phyloP scores from a whole-genome alignment of 2,113 vertebrate species.

The Chaenogobius annularis region DNA sequence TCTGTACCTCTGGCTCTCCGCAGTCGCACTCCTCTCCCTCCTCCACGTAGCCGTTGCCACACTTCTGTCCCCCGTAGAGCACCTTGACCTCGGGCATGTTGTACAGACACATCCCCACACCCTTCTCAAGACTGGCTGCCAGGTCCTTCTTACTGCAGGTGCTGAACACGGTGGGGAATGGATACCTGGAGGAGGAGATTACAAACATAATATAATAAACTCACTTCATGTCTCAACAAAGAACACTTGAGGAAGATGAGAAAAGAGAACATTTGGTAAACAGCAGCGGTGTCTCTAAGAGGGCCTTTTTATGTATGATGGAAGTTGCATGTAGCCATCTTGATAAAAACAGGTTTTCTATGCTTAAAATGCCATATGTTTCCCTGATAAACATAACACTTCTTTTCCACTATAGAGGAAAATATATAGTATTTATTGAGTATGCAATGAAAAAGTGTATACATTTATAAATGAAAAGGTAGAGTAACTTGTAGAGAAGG shows the following conservation, averaged over 20 bases:
- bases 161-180: conserved; percentile 94
- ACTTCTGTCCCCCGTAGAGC: conserved; percentile 92
- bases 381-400: not conserved
- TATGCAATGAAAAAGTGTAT: no score
- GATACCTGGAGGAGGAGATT: conserved; percentile 77
- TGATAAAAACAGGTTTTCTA: not conserved
- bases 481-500: no score
- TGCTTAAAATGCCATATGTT: not conserved
- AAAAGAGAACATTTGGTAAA: not conserved
- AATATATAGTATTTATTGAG: no score
- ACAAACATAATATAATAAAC: not conserved
- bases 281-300: not conserved
- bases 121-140: conserved; percentile 93
- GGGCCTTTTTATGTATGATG: not conserved
- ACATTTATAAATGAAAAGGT: no score
- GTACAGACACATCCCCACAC: conserved; percentile 95
- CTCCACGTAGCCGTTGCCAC: conserved; percentile 95
- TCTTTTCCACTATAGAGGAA: not conserved
- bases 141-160: conserved; percentile 95
- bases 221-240: not conserved
- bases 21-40: conserved; percentile 97
- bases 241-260: not conserved
- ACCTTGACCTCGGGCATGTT: conserved; percentile 94
- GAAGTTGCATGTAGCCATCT: not conserved
- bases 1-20: conserved; percentile 87